These are phyloP conservation scores for Geotrupes spiniger DNA, from an alignment of 2,888 invertebrate species.

Conservation along the genomic window DNA sequence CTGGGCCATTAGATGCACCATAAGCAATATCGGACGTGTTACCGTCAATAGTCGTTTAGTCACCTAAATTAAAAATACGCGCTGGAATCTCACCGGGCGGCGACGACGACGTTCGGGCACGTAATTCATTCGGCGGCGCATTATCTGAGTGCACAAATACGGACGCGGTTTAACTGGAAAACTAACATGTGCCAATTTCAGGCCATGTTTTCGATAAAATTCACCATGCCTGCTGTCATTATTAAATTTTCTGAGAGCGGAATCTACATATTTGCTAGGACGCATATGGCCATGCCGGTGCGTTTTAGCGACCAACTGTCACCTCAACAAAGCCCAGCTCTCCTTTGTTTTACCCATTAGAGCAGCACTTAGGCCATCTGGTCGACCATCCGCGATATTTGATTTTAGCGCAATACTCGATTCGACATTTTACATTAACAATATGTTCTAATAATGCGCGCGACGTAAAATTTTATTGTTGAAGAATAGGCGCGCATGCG, in stretches of 20 bases:
- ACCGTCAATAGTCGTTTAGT: slow-evolving; percentile 22
- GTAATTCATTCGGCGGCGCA: no score
- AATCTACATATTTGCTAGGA: slow-evolving; percentile 40
- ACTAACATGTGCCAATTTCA: slow-evolving; percentile 8
- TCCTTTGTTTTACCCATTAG: slow-evolving; percentile 43
- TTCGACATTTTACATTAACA: slow-evolving; percentile 27
- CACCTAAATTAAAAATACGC: slow-evolving; percentile 18
- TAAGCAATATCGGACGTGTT: slow-evolving; percentile 19
- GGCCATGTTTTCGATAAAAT: slow-evolving; percentile 12
- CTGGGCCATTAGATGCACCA: slow-evolving; percentile 34
- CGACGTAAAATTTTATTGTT: not conserved
- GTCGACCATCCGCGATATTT: slow-evolving; percentile 37
- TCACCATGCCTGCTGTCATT: slow-evolving; percentile 34
- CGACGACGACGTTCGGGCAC: no score
- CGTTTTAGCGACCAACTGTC: slow-evolving; percentile 45
- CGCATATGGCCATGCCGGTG: slow-evolving; percentile 41
- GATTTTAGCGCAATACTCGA: slow-evolving; percentile 31
- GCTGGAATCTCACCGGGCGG: no score
- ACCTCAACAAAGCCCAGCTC: slow-evolving; percentile 33
- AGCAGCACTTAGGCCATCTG: slow-evolving; percentile 32
- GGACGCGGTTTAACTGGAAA: not conserved
- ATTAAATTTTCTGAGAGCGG: slow-evolving; percentile 41
- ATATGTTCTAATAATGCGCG: slow-evolving; percentile 27
- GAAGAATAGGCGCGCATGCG: no score
- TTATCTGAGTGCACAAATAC: no score